A percentile compares a stretch with the other conserved stretches of the same genome.
These are phyloP conservation scores for Drosophila kohkoa DNA, from an alignment of 1,140 invertebrate species.

Conservation along the genomic window DNA sequence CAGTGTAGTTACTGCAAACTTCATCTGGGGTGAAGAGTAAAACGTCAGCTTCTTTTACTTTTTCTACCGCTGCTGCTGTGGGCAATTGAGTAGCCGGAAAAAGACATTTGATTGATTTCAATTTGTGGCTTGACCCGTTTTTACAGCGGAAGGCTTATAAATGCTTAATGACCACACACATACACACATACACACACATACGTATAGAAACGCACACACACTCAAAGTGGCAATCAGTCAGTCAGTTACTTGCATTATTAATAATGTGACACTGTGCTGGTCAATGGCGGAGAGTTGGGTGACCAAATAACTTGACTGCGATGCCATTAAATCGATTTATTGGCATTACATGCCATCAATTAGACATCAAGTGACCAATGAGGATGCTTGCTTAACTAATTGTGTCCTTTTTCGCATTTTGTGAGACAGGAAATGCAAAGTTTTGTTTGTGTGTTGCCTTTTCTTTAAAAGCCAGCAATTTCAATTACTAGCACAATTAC, in stretches of 20 bases:
- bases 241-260: conserved; percentile 30
- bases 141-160: conserved; percentile 19
- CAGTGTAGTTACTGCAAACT: background rate
- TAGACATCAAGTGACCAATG: background rate
- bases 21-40: background rate
- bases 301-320: too few species aligned
- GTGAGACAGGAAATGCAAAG: background rate
- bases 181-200: background rate
- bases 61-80: background rate
- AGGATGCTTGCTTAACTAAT: too few species aligned
- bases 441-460: too few species aligned
- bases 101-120: conserved; percentile 27
- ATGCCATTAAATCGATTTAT: conserved; percentile 22
- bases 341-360: conserved; percentile 1
- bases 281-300: background rate
- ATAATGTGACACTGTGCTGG: conserved; percentile 14
- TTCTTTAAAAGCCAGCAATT: too few species aligned
- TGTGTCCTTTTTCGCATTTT: too few species aligned
- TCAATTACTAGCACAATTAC: too few species aligned
- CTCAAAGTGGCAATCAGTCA: background rate
- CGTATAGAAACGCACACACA: too few species aligned
- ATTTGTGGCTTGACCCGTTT: conserved; percentile 21
- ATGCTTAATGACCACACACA: conserved; percentile 25
- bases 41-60: background rate
- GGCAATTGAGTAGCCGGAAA: conserved; percentile 16